phyloP scores from a whole-genome alignment of 2,797 vertebrate species.

The Scolopax rusticola region DNA sequence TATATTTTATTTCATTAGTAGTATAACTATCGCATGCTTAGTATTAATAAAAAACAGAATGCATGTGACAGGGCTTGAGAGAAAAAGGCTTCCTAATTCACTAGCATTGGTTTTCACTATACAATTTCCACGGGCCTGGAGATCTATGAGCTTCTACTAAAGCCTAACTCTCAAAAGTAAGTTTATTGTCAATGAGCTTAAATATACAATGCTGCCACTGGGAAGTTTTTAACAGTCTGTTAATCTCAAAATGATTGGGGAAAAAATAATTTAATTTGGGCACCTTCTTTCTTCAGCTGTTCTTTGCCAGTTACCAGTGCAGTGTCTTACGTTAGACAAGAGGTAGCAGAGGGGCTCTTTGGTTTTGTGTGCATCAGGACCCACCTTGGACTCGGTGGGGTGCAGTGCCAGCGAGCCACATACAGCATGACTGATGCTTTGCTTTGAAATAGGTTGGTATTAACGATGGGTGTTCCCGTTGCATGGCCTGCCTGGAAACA shows the following conservation, averaged over 20 bases:
- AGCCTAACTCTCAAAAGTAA: background rate
- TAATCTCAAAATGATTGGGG: background rate
- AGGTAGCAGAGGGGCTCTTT: background rate
- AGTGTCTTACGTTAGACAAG: background rate
- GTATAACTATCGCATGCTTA: background rate
- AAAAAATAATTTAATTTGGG: background rate
- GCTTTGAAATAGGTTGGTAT: background rate
- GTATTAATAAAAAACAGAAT: background rate
- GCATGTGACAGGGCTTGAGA: background rate
- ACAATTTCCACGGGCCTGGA: background rate
- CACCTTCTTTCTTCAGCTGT: background rate
- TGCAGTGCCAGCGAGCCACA: background rate
- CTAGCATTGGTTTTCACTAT: background rate
- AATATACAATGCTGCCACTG: background rate
- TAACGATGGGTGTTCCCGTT: fast-evolving
- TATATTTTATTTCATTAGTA: background rate
- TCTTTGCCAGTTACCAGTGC: fast-evolving
- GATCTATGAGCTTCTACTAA: background rate
- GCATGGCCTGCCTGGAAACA: background rate
- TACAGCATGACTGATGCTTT: background rate
- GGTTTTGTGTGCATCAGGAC: background rate
- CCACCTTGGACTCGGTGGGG: fast-evolving
- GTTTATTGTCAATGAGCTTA: background rate
- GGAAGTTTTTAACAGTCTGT: background rate
- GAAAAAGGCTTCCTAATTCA: background rate